These are phyloP conservation scores for Drosophila barbarae DNA, from an alignment of 2,888 invertebrate genomes.

Conservation along the genomic window DNA sequence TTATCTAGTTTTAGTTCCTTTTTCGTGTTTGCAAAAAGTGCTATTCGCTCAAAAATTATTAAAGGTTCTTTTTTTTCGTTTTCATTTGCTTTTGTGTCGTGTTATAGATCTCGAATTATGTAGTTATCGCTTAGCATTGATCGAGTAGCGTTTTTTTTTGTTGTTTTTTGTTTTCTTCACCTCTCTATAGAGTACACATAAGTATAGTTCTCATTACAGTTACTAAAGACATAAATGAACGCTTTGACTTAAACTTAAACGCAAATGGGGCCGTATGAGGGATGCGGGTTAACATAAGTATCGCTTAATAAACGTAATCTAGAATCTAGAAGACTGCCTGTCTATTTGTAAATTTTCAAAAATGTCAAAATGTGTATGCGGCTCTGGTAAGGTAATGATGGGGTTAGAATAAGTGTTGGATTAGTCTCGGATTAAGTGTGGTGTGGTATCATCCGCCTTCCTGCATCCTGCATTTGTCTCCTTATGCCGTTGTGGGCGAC, in stretches of 20 bases:
- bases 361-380: conserved; percentile 54
- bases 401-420: conserved; percentile 19
- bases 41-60: conserved; percentile 74
- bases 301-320: conserved; percentile 50
- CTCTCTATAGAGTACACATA: conserved; percentile 46
- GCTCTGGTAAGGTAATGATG: conserved; percentile 19
- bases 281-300: conserved; percentile 52
- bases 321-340: conserved; percentile 59
- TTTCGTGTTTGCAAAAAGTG: conserved; percentile 72
- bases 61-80: conserved; percentile 36
- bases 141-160: conserved; percentile 31
- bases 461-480: conserved; percentile 37
- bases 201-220: conserved; percentile 55
- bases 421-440: conserved; percentile 37
- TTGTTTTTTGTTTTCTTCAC: conserved; percentile 18
- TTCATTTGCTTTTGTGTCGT: conserved; percentile 19
- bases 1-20: conserved; percentile 45
- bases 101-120: conserved; percentile 49
- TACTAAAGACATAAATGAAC: conserved; percentile 65
- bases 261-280: conserved; percentile 30
- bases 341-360: conserved; percentile 65
- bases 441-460: conserved; percentile 18
- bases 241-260: conserved; percentile 57
- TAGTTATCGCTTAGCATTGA: conserved; percentile 35
- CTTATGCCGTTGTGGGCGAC: conserved; percentile 68